Evolutionary conservation across 2,888 invertebrate species (phyloP), one percentile per base, ranked within the genome.

Genomic region (Diarsia mendica): DNA sequence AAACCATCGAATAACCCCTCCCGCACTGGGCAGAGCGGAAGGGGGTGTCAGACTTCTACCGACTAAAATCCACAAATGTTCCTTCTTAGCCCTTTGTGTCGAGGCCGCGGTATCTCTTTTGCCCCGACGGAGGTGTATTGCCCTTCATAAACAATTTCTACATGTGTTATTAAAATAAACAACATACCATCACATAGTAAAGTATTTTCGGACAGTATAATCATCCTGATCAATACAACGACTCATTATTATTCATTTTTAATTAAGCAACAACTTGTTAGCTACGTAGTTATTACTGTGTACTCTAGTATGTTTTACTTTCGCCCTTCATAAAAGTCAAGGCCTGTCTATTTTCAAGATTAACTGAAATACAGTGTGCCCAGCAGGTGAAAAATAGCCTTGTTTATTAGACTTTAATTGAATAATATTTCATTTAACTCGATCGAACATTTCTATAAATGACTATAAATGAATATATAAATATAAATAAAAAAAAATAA

Each of bases 261-360:
- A 67, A 78, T 78, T 66, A 77, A 67, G 28, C 61, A 55, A 46
- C 33, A 51, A 58, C 44, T n/a, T 63, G 82, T n/a, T 51, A 33
- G 0, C 9, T 44, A 44, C 44, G 55, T 55, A 28, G 28, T 28
- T 28, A 55, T 15, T 80, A 20, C 20, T 49, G 77, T 64, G 33
- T n/a, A 28, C 55, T 28, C 23, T 1, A 58, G 58, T 58, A 58
- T 58, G 3, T 46, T 81, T 39, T 60, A 75, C 44, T 51, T 39
- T 53, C 53, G 78, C 33, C 78, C 78, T 83, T 83, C 61, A 61
- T 4, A 53, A 48, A 61, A 83, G 53, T 33, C 78, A 78, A 61
- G 49, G 78, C 0, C 53, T 33, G 18, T 55, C 20, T 78, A 82
- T 53, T 78, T 83, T 65, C 44, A 63, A 78, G 44, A 49, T 48